Conservation (phyloP, 2,113 vertebrate species). For the Anarhynchus alexandrinus region DNA sequence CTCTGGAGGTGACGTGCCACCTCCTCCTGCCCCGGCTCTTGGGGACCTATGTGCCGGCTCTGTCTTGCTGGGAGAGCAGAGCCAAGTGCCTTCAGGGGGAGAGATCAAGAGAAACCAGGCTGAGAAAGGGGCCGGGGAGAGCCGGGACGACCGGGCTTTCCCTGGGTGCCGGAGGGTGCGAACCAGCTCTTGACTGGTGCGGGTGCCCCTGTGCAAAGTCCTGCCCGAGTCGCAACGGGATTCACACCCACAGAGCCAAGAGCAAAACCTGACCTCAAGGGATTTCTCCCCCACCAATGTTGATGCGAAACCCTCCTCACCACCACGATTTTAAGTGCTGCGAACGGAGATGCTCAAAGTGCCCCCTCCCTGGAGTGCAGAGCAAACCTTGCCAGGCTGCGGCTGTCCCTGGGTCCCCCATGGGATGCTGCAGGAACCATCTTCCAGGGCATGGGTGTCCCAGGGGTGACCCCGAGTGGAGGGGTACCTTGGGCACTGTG, state of each 20-base stretch:
- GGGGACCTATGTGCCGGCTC: fast-evolving
- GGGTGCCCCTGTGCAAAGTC: background rate
- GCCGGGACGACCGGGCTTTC: fast-evolving
- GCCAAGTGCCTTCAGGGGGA: background rate
- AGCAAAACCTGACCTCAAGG: background rate
- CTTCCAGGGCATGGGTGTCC: background rate
- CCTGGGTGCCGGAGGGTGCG: background rate
- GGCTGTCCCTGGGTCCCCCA: background rate
- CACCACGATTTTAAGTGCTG: background rate
- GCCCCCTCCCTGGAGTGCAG: background rate
- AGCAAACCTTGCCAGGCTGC: background rate
- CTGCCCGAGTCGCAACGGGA: fast-evolving
- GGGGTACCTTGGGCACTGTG: fast-evolving
- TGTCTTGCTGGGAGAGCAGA: background rate
- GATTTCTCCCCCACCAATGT: fast-evolving
- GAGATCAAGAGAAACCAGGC: background rate
- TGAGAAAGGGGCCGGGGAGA: background rate
- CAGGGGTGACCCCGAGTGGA: background rate
- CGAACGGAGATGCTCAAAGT: background rate
- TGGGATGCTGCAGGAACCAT: background rate
- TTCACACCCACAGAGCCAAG: background rate
- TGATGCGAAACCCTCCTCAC: background rate
- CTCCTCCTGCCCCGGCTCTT: background rate
- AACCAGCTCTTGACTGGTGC: background rate
- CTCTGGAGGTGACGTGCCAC: background rate